phyloP scores from a whole-genome alignment of 1,140 invertebrate species.

The Triops longicaudatus region DNA sequence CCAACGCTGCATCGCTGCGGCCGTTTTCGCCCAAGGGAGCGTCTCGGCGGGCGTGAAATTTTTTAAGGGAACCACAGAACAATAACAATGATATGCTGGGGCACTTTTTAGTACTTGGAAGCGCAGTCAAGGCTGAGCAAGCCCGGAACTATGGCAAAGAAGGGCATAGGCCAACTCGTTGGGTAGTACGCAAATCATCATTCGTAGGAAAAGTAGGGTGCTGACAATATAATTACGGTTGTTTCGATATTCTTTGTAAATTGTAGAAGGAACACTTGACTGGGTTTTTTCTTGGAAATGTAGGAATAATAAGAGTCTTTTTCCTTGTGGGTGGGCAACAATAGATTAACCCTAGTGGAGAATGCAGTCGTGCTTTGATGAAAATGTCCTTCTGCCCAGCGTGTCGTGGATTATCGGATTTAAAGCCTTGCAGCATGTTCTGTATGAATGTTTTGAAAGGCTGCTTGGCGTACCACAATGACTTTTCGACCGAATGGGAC shows the following conservation, averaged over 20 bases:
- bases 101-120: not conserved
- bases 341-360: slow-evolving; percentile 49
- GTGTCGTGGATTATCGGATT: slow-evolving; percentile 61
- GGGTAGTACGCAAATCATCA: not conserved
- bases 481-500: slow-evolving; percentile 81
- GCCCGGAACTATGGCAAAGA: too few relatives aligned
- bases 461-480: slow-evolving; percentile 73
- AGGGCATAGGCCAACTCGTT: not conserved
- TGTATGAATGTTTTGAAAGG: slow-evolving; percentile 84
- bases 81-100: not conserved
- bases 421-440: slow-evolving; percentile 74
- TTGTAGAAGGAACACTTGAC: not conserved
- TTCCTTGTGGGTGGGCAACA: slow-evolving; percentile 25
- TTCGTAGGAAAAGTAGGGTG: not conserved
- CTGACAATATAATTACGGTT: not conserved
- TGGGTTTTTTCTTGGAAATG: not conserved
- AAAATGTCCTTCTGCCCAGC: slow-evolving; percentile 77
- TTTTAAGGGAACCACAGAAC: not conserved
- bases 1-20: too few relatives aligned
- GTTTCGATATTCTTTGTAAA: not conserved
- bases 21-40: not conserved
- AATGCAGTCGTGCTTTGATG: slow-evolving; percentile 68
- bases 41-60: not conserved
- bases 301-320: not conserved
- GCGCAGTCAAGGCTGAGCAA: too few relatives aligned